Conservation (phyloP, 2,888 invertebrate genomes). For the Hydropsyche betteni region DNA sequence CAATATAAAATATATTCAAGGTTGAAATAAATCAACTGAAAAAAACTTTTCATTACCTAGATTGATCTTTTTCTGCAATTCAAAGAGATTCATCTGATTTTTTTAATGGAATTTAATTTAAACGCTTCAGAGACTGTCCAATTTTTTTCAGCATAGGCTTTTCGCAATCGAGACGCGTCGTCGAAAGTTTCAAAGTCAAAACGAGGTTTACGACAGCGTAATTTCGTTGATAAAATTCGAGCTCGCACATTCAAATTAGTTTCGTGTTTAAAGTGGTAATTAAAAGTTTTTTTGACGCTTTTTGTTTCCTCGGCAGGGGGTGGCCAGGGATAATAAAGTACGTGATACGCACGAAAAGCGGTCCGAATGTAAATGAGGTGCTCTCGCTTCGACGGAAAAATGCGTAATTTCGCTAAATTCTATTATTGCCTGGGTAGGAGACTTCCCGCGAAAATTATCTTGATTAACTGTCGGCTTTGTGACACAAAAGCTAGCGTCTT, state of each 20-base stretch:
- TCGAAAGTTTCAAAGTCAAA: too few species aligned
- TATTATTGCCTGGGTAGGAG: background rate
- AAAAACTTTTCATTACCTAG: too few species aligned
- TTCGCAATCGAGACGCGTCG: too few species aligned
- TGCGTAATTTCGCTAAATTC: conserved; percentile 6
- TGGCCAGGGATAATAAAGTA: conserved; percentile 12
- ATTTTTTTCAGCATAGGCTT: too few species aligned
- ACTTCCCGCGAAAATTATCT: conserved; percentile 15
- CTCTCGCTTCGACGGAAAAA: conserved; percentile 6
- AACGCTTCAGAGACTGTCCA: too few species aligned
- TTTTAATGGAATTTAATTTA: too few species aligned
- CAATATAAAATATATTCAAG: too few species aligned
- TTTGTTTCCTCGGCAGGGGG: background rate
- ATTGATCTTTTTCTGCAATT: too few species aligned
- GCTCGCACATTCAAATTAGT: conserved; percentile 4
- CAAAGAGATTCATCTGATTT: too few species aligned
- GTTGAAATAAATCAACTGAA: too few species aligned
- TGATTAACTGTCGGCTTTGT: conserved; percentile 7
- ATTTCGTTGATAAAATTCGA: conserved; percentile 14
- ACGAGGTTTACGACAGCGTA: too few species aligned
- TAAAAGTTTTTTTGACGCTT: conserved; percentile 2
- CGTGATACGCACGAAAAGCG: conserved; percentile 25
- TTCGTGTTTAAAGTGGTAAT: conserved; percentile 25
- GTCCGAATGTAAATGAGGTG: background rate
- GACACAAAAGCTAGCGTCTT: background rate